Percentiles rank a stretch among this genome's conserved stretches.
Conservation (phyloP, 2,113 vertebrate genomes). For the Apteryx owenii region DNA sequence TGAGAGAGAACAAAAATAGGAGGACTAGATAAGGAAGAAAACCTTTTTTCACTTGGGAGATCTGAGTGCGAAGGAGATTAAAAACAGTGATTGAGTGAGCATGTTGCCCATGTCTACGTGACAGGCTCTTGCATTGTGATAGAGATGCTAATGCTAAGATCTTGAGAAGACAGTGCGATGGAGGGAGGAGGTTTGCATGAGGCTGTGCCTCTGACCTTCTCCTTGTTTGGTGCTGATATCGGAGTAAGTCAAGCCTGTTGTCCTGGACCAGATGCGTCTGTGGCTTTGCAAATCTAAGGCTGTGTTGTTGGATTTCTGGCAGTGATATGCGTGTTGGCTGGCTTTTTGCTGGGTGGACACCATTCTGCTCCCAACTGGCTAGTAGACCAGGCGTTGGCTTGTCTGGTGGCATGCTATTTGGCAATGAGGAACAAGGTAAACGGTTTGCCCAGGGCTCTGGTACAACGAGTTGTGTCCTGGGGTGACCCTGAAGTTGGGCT, state of each 20-base stretch:
- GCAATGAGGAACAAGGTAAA: background rate
- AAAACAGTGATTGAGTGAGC: background rate
- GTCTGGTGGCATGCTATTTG: background rate
- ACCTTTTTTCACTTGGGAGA: background rate
- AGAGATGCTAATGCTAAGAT: background rate
- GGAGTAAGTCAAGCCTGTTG: background rate
- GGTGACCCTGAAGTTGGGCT: background rate
- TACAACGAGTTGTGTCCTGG: background rate
- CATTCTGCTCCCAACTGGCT: background rate
- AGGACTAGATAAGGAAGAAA: background rate
- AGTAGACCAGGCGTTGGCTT: background rate
- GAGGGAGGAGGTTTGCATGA: background rate
- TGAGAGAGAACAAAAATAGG: background rate
- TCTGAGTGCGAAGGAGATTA: background rate
- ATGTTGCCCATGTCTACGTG: background rate
- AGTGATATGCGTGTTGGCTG: background rate
- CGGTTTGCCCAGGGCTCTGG: background rate
- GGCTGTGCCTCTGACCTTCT: background rate
- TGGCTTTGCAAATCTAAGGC: background rate
- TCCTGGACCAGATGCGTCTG: background rate
- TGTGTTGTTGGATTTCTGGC: background rate
- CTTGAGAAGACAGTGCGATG: fast-evolving
- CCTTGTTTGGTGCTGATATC: background rate
- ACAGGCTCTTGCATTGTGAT: background rate
- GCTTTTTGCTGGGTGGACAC: background rate